Evolutionary conservation across 2,797 vertebrate genomes (phyloP), one percentile per base, ranked within the genome.

Genomic region (Centroberyx gerrardi): DNA sequence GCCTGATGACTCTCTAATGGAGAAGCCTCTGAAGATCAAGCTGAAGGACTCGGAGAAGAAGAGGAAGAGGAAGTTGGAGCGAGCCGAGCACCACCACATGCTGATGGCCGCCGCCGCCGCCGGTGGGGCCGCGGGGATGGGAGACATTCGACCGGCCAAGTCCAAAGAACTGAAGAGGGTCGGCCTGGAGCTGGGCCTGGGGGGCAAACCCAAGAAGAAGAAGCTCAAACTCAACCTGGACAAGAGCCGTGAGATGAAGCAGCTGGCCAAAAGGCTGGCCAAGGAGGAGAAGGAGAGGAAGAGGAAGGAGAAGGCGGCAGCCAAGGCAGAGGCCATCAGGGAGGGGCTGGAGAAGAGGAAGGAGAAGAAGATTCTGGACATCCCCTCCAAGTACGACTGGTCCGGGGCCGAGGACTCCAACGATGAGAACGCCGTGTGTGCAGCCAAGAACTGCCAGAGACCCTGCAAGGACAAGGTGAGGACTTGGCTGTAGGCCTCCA

Each of bases 371-470:
- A 95, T 98, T 64, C 93, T 99, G 29, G 98, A 99, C 90, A 99
- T 99, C 79, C 98, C 98, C 18, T 99, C 98, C 0, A 99, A 99
- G 84, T 99, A 99, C 0, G 98, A 99, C 89, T 99, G 98, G 98
- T 99, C 98, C 0, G 98, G 98, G 40, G 98, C 98, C 0, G 98
- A 99, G 42, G 98, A 99, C 68, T 99, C 98, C 0, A 99, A 99
- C 13, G 98, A 99, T 0, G 98, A 99, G 89, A 99, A 99, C 0
- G 98, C 98, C 0, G 96, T 99, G 6, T 99, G 98, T 15, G 98
- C 98, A 0, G 96, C 98, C 1, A 97, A 97, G 80, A 98, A 97
- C 94, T 99, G 98, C 90, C 98, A 98, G 78, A 94, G 98, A 58
- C 98, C 98, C 18, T 99, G 98, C 92, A 99, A 98, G 89, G 98